Conservation (phyloP, 2,797 vertebrate genomes). For the Spondyliosoma cantharus region DNA sequence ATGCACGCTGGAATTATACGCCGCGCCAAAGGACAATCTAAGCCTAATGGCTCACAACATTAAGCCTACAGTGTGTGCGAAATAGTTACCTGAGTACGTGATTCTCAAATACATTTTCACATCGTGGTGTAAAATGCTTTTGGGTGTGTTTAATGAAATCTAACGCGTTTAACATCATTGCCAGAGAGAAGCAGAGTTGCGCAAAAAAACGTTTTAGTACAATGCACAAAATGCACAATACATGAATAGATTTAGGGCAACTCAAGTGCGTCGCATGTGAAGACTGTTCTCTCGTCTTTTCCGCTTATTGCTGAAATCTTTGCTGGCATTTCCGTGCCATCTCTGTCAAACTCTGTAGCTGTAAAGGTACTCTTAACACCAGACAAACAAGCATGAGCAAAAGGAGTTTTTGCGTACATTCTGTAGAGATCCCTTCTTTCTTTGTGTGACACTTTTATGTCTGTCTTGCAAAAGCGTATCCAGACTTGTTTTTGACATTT, state of each 20-base stretch:
- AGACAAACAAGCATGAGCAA: slow-evolving; percentile 8
- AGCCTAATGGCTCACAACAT: slow-evolving; percentile 5
- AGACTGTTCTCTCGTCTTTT: not conserved
- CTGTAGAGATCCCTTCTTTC: slow-evolving; percentile 1
- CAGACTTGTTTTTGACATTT: not conserved
- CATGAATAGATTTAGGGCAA: not conserved
- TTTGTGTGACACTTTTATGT: slow-evolving; percentile 12
- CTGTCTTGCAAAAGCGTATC: not conserved
- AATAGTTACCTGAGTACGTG: not conserved
- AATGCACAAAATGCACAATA: not conserved
- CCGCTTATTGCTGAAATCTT: not conserved
- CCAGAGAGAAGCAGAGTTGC: not conserved
- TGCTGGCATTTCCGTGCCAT: not conserved
- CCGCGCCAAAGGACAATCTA: not conserved
- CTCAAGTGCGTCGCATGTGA: not conserved
- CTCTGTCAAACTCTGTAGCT: not conserved
- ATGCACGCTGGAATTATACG: not conserved
- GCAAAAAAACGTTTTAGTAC: too few species aligned
- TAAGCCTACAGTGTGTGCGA: slow-evolving; percentile 1
- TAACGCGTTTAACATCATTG: too few species aligned
- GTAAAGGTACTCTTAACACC: not conserved
- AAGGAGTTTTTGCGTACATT: slow-evolving; percentile 2
- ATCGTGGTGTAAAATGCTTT: not conserved
- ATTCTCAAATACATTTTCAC: not conserved
- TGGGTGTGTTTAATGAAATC: not conserved